Evolutionary conservation across 2,113 vertebrate species (phyloP), one percentile per base, ranked within the genome.

Genomic region (Sprattus sprattus): DNA sequence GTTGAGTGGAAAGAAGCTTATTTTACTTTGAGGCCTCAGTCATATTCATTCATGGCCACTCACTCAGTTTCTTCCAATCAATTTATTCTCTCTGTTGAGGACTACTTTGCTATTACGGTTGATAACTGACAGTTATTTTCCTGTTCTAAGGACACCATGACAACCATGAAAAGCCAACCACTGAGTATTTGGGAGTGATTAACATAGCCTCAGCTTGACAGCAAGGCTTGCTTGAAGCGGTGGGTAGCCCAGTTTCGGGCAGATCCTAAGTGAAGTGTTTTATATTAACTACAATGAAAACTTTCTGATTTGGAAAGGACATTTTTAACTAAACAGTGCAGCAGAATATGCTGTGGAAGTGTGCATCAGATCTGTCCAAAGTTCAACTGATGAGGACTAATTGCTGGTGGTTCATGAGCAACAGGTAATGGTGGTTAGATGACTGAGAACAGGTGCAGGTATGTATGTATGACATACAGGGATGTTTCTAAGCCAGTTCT

Each of bases 111-210:
- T 75, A 10, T 32, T 13, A 3, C 13, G 67, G 10, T 75, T 75
- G 67, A 75, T 75, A 75, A 75, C 28, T 75, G 67, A 75, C 67
- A 39, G 28, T 75, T 39, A 39, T 75, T 75, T 75, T 10, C 67
- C 25, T 16, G 39, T 32, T 39, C 28, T 28, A 75, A 75, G 67
- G 28, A 75, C 28, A 75, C 67, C 67, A 75, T 75, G 67, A 75
- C 67, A 75, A 75, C 67, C 67, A 39, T 75, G 67, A 75, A 10
- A 75, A 75, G 39, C 4, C 10, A 75, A 32, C 11, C 28, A 16
- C 28, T 15, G 67, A 75, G 11, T 16, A 32, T 5, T 4, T 32
- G 32, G 67, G 11, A 75, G 67, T 32, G 67, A 75, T 75, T 75
- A 75, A 75, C 10, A 75, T 32, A 39, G 28, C 28, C 39, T 75